Evolutionary conservation across 2,888 invertebrate species (phyloP), one percentile per base, ranked within the genome.

Genomic region (Linhomoeus sp.): DNA sequence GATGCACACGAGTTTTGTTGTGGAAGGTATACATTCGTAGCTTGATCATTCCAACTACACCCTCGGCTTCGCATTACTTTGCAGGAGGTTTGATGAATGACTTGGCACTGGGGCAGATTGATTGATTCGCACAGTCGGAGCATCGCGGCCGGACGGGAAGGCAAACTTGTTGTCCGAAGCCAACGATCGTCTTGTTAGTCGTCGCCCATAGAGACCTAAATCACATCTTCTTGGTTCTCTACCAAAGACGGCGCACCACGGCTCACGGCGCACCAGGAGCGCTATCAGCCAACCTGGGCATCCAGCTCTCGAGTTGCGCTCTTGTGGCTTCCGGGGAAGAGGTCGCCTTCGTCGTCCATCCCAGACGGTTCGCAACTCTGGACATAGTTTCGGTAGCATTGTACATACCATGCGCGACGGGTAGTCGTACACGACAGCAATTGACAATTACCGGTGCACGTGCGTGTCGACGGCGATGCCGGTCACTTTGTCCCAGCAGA

Each of bases 101-200:
- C n/a, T n/a, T n/a, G 49, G 47, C 47, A 50, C 66, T 59, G 5
- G 90, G 87, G 64, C 94, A 94, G 40, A 87, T 74, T 22, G 75
- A 63, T 51, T 72, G 74, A 66, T 90, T 90, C 19, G 86, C 70
- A 64, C 94, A 97, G 45, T 76, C 73, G 9, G 62, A 65, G 67
- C 94, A 97, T 54, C 77, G 77, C 1, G 97, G 94, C 43, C 73
- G 75, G 0, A 79, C 67, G 0, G 92, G 82, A 46, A 76, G 69
- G 66, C 97, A 97, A 49, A 80, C 77, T 46, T 84, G 83, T 70
- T 97, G 94, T 0, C 97, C 97, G 71, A 97, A 97, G 5, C 97
- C 97, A 14, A 97, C 97, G 51, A 97, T 71, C 2, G 92, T 71
- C 59, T 81, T 77, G 68, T 94, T 88, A 20, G 66, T 77, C 67